Base-by-base conservation (phyloP, 2,888 invertebrate species). In the Apamea crenata region DNA sequence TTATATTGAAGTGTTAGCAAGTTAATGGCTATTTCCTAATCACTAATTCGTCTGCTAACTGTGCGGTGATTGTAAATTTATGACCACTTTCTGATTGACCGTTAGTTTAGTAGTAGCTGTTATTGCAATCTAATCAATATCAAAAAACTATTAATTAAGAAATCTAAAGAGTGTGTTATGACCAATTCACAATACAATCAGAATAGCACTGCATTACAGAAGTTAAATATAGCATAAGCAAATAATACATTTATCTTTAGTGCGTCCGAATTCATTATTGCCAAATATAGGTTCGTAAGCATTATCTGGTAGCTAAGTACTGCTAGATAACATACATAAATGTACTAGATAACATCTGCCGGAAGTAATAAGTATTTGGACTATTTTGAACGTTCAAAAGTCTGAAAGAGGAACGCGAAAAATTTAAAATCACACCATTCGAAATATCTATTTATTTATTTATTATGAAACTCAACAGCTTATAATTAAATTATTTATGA, bases 101-200 rank as follows among this genome's bases (percentile, higher is more conserved):
- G 29, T 21, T 53, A n/a, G 71, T 40, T 29, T 63, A 29, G 2
- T 44, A 32, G 36, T 7, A 67, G 16, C 10, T 25, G 16, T 25
- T 69, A 53, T 29, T 74, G 21, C 2, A 68, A 74, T 53, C n/a
- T 53, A 10, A 68, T 74, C n/a, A 36, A 74, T 36, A 71, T 59
- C 29, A 70, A 70, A 21, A 75, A 29, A 10, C 53, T 6, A 53
- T 69, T 32, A 12, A 36, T 67, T 67, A 32, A 59, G 2, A 25
- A 32, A 70, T 32, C 29, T 56, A 18, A 32, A 74, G 1, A 32
- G 18, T 47, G 6, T 29, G 16, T 29, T 56, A 75, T 40, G 44
- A 59, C 32, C 44, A 75, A 44, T 32, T 75, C 32, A n/a, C n/a
- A 74, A 36, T 67, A 73, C 1, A n/a, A 53, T 68, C 36, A 21